Base-by-base conservation (phyloP, 1,140 invertebrate species). In the Neotoxoptera formosana region DNA sequence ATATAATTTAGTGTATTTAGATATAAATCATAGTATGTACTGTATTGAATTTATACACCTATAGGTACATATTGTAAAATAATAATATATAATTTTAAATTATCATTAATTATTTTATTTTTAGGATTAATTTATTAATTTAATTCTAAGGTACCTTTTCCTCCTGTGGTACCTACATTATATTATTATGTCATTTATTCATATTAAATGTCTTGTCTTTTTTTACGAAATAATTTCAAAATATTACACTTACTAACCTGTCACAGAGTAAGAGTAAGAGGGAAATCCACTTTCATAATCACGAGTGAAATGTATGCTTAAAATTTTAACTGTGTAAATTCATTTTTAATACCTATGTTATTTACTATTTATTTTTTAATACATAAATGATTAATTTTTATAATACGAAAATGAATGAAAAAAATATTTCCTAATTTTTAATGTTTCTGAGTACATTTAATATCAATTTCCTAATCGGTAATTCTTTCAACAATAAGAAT, bases 221-320 rank as follows among this genome's bases (percentile, higher is more conserved):
- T 67, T 67, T 67, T 23, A 21, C 7, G 7, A 83, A 83, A 83
- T 83, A 41, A 83, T 83, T 41, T 83, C 36, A 83, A 83, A 23
- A 36, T 41, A 9, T 25, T 25, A 83, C 7, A 36, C 2, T 83
- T 23, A 36, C 2, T 14, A 67, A 30, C 0, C 25, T 83, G 21
- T 36, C 48, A 4, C 17, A 20, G 48, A 83, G 21, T 21, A 83
- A 83, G 36, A 83, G 36, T 9, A 83, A 23, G 36, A 83, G 21
- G 36, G 76, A 23, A 36, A 83, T 83, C 36, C 81, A 83, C 81
- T 83, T 83, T 83, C 81, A 41, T 83, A 36, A 83, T 83, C 81
- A 83, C 7, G 4, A 83, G 81, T 83, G 36, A 36, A 83, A 83
- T 83, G 21, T 81, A 36, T 36, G 7, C 17, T 81, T 81, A 81